Evolutionary conservation across 2,797 vertebrate genomes (phyloP), one percentile per base, ranked within the genome.

Genomic region (Buphagus erythrorhynchus): DNA sequence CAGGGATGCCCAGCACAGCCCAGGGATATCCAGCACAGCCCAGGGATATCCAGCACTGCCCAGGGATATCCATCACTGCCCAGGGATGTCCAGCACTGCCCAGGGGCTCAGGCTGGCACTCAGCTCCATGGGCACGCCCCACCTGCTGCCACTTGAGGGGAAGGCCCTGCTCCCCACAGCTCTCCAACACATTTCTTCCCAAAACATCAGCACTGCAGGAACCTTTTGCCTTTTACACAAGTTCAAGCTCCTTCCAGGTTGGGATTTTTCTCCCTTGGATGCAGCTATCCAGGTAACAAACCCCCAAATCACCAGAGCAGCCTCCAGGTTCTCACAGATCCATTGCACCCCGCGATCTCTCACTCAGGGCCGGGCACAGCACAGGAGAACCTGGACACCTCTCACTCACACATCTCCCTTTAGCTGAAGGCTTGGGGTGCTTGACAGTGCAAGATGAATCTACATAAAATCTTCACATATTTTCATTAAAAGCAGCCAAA

Each of bases 311-410:
- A 21, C 9, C 10, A 3, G 15, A 45, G 66, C 1, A 0, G 3
- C 13, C 57, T 42, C 19, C 19, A 33, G 33, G 28, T 2, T 55
- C 76, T 49, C 10, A 2, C 11, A 31, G 46, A 5, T 6, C 13
- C 28, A 5, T 6, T 4, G 2, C 22, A 1, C 5, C 31, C 31
- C 5, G 0, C 0, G 1, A 11, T 8, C 2, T 1, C 10, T 10
- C 4, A 0, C 1, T 1, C 0, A 2, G 24, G 18, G 12, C 4
- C 13, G 25, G 16, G 48, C n/a, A n/a, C 1, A 1, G 5, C 1
- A 11, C 1, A 0, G 43, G 36, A 48, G 12, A 54, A 3, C 17
- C 18, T 9, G 15, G 16, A 4, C 2, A 0, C 5, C 9, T 46
- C 22, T 26, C 67, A 42, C 35, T 74, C n/a, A 19, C 25, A 19